Percentiles rank a stretch among this genome's conserved stretches.
Conservation (phyloP, 1,140 invertebrate species). For the Lanistes nyassanus region DNA sequence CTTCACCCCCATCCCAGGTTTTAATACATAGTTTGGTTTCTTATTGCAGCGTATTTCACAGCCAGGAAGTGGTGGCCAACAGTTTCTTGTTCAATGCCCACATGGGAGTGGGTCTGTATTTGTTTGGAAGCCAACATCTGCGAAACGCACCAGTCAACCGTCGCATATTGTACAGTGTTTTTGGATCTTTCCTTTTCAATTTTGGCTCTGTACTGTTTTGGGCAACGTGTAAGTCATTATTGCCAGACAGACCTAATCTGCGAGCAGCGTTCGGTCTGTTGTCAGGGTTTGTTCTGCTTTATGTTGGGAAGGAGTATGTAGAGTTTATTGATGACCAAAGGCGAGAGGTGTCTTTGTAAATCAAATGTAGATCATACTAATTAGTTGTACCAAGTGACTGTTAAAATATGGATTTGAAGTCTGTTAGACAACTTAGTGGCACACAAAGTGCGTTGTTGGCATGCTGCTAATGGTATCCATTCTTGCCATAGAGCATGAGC, state of each 20-base stretch:
- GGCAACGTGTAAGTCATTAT: slow-evolving; percentile 53
- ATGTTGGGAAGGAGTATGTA: slow-evolving; percentile 46
- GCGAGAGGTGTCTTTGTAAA: slow-evolving; percentile 1
- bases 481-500: no score
- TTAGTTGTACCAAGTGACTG: neutral
- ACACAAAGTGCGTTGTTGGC: no score
- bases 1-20: no score
- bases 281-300: slow-evolving; percentile 40
- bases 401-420: no score
- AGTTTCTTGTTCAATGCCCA: slow-evolving; percentile 59
- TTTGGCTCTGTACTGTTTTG: slow-evolving; percentile 56
- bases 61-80: slow-evolving; percentile 46
- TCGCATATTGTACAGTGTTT: slow-evolving; percentile 50
- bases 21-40: slow-evolving; percentile 13
- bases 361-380: neutral
- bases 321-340: slow-evolving; percentile 32
- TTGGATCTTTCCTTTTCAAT: slow-evolving; percentile 56
- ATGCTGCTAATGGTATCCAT: no score
- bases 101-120: slow-evolving; percentile 54
- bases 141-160: slow-evolving; percentile 27
- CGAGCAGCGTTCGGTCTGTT: slow-evolving; percentile 56
- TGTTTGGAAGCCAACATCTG: slow-evolving; percentile 50
- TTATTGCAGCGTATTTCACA: slow-evolving; percentile 50
- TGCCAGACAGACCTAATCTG: slow-evolving; percentile 64
- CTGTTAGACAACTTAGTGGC: no score